Evolutionary conservation across 2,888 invertebrate genomes (phyloP), one percentile per base, ranked within the genome.

Genomic region (Bombylius discolor): DNA sequence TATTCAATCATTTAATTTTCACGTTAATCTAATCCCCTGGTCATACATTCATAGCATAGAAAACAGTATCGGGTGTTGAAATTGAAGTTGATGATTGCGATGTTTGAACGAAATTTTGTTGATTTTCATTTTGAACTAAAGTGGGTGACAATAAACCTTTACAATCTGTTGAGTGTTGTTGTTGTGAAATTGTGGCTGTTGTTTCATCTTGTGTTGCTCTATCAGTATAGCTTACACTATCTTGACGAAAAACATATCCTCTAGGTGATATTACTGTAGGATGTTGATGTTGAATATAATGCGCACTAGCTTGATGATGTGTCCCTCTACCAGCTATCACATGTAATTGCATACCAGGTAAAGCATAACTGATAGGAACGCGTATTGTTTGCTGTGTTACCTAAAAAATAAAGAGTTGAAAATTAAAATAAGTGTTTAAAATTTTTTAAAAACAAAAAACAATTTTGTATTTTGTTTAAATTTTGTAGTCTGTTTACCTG

Each of bases 21-120:
- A 48, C 36, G 23, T 48, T 49, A 34, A 51, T 45, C 79, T 80
- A 79, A 76, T 80, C 79, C 69, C 81, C 78, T 68, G 79, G 81
- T 88, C 85, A 89, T 76, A 89, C 89, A 68, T 89, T 89, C 89
- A 89, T 89, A 49, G 89, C 87, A 68, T 89, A 89, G 70, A 87
- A 89, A 44, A 89, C 78, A 46, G 85, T 82, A 62, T 72, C 70
- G 60, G 70, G 68, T 46, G 53, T 52, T 32, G 56, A 52, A 46
- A 57, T 52, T 49, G 75, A 75, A 51, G 61, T 42, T 11, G 48
- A 61, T 65, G 60, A 73, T 65, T 65, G 61, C 65, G 60, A 73
- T 65, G 65, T 70, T 69, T 64, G 57, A 49, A 51, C 32, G 32
- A 49, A 42, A 49, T 56, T 52, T 39, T 59, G 73, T 68, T 56